These are phyloP conservation scores for Alces alces DNA, from an alignment of 2,113 vertebrate species.

Conservation along the genomic window DNA sequence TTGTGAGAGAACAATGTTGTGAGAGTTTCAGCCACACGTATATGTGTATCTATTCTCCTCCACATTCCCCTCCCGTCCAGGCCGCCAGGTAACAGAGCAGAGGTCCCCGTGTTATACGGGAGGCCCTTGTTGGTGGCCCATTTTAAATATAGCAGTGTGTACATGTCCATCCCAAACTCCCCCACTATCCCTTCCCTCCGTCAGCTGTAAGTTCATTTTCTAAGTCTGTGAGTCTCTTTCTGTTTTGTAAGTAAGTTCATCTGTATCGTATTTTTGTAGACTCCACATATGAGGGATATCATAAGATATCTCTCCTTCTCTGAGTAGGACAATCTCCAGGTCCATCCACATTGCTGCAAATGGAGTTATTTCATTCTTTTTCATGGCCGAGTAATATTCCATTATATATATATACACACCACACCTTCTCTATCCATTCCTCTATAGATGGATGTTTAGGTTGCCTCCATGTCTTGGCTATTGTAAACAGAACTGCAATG, in stretches of 20 bases:
- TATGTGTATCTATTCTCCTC: fast-evolving
- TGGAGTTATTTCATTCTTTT: neutral
- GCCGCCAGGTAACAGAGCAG: fast-evolving
- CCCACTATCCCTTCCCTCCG: neutral
- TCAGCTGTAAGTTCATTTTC: neutral
- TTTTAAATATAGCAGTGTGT: neutral
- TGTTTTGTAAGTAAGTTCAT: neutral
- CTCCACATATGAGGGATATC: neutral
- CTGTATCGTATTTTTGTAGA: neutral
- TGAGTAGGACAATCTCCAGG: neutral
- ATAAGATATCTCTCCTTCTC: neutral
- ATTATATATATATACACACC: neutral
- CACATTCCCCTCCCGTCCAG: neutral
- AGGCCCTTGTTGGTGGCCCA: neutral
- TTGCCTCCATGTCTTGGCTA: neutral
- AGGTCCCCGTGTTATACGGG: fast-evolving
- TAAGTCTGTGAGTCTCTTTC: neutral
- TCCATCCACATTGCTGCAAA: neutral
- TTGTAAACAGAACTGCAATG: neutral
- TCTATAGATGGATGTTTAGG: neutral
- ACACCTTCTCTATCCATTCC: neutral
- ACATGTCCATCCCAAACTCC: neutral
- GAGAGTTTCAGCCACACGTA: fast-evolving
- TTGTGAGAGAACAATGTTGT: fast-evolving
- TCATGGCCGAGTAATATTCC: neutral